Evolutionary conservation across 1,140 invertebrate genomes (phyloP), one percentile per base, ranked within the genome.

Genomic region (Akabosia matsudoensis): DNA sequence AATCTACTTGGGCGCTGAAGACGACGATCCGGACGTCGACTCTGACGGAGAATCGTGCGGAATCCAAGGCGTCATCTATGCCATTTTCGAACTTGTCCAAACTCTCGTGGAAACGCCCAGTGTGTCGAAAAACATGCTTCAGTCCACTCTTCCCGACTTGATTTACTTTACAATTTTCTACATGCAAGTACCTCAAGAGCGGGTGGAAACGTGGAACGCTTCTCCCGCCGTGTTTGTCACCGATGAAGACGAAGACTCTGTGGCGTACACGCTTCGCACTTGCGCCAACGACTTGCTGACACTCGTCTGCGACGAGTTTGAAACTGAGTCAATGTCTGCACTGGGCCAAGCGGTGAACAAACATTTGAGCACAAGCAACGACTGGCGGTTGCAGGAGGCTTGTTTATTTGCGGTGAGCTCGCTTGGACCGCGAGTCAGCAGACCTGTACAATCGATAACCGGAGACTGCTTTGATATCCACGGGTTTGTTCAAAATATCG

Each of bases 361-460:
- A 33, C 91, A 92, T 82, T 85, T 92, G 30, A 86, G 86, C n/a
- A 87, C 88, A 81, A 84, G 85, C 7, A 86, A 88, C 76, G 91
- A 89, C 87, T 94, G 92, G 92, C 92, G 93, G 83, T 84, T 92
- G 18, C 90, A 91, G 70, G 92, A 94, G 84, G 88, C 92, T 0
- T 90, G 89, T 74, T 88, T 94, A 84, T 84, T 91, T 70, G 90
- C 91, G 1, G 80, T 81, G 18, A 75, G 45, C 31, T 74, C 80
- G 0, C 61, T 81, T 3, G 80, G 80, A 37, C 76, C 80, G 31
- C 52, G 64, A 3, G 73, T 81, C 56, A 78, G 73, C 45, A 45
- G 75, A 45, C 33, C 37, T 45, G 3, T 16, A 45, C 74, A 13
- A 18, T 30, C 0, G 26, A 61, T 34, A 10, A 0, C 33, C 33